Base-by-base conservation (phyloP, 2,113 vertebrate species). In the Elanus axillaris region DNA sequence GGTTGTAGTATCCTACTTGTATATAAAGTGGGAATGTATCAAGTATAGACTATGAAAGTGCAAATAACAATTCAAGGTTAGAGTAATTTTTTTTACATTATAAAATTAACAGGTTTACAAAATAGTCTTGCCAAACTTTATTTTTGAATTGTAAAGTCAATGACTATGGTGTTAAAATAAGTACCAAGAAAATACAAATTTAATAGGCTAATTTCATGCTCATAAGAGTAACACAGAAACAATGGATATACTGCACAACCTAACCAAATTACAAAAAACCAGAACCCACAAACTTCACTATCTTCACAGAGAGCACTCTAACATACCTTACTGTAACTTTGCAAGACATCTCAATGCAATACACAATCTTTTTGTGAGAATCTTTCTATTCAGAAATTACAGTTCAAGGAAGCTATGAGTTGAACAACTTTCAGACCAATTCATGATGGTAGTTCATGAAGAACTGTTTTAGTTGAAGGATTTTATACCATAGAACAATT, bases 21-120 rank as follows among this genome's bases (percentile, higher is more conserved):
- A 98, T 98, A 98, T 98, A 99, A 99, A 99, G 98, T 99, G 99
- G 99, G 99, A 99, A 99, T 99, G 99, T 99, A 99, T 99, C 99
- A 99, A 99, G 99, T 99, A 99, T 99, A 99, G 98, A 99, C 98
- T 99, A 99, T 99, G 99, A 99, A 99, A 99, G 99, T 99, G 99
- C 99, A 99, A 99, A 99, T 98, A 99, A 98, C 99, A 99, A 99
- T 98, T 99, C 98, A 99, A 99, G 99, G 98, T 99, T 99, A 99
- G 98, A 99, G 95, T 98, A 98, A 97, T 93, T 97, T 97, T 97
- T 98, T 98, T 99, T 98, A 99, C 98, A 99, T 99, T 99, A 99
- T 98, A 99, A 99, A 99, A 99, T 99, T 98, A 98, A 98, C 96
- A 97, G 97, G 97, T 98, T 99, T 99, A 99, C 98, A 99, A 99